A percentile compares a stretch with the other conserved stretches of the same genome.
These are phyloP conservation scores for Apamea anceps DNA, from an alignment of 2,888 invertebrate species.

Conservation along the genomic window DNA sequence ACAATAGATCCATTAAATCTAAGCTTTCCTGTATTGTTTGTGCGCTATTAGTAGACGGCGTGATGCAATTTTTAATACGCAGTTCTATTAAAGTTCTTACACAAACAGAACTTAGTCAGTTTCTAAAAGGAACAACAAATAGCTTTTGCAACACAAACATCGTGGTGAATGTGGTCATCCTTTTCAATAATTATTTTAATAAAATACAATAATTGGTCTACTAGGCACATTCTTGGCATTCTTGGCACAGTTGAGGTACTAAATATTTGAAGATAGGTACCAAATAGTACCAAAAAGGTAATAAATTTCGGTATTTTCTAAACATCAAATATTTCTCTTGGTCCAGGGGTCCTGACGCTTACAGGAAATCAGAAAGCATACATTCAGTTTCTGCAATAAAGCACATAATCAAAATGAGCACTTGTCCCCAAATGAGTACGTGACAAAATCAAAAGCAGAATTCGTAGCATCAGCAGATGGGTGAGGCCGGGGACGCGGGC, in stretches of 20 bases:
- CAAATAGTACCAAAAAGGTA: no score
- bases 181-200: background rate
- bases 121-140: background rate
- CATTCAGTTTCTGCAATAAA: constrained; percentile 15
- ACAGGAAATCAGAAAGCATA: no score
- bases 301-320: no score
- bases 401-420: constrained; percentile 26
- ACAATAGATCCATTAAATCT: constrained; percentile 42
- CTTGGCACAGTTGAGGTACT: no score
- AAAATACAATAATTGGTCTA: background rate
- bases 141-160: background rate
- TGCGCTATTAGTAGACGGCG: background rate
- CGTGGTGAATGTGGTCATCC: background rate
- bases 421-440: constrained; percentile 57
- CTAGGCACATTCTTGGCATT: background rate
- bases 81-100: background rate
- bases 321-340: no score
- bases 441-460: constrained; percentile 63
- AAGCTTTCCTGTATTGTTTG: constrained; percentile 40
- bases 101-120: background rate
- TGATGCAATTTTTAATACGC: constrained; percentile 13
- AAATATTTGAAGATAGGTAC: no score
- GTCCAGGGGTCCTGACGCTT: no score
- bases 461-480: constrained; percentile 61
- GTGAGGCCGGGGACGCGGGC: constrained; percentile 59